A percentile compares a stretch with the other conserved stretches of the same genome.
phyloP scores from a whole-genome alignment of 2,797 vertebrate species.

The Brachyalestes nurse region DNA sequence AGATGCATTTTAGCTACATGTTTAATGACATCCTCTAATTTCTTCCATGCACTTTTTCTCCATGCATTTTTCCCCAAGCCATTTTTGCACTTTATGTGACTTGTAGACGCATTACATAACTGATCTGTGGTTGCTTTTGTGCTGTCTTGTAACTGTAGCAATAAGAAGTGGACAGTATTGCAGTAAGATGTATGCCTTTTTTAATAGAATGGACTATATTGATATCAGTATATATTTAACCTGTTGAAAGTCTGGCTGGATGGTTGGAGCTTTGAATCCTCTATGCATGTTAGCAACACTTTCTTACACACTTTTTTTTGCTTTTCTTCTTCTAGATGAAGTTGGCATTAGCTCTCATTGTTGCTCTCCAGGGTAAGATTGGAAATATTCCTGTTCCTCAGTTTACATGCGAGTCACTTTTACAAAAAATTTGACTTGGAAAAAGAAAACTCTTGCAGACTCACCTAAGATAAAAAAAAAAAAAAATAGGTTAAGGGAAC shows the following conservation, averaged over 20 bases:
- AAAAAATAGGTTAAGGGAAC: background rate
- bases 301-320: background rate
- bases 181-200: too few species aligned
- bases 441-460: background rate
- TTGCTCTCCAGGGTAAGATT: constrained; percentile 80
- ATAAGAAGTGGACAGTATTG: too few species aligned
- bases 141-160: too few species aligned
- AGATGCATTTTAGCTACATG: background rate
- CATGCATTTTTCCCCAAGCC: constrained; percentile 3
- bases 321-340: constrained; percentile 64
- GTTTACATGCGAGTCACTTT: background rate
- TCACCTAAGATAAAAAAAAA: background rate
- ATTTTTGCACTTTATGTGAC: too few species aligned
- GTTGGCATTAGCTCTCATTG: constrained; percentile 71
- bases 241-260: too few species aligned
- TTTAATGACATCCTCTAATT: background rate
- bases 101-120: too few species aligned
- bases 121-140: too few species aligned
- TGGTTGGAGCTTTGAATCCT: background rate
- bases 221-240: too few species aligned
- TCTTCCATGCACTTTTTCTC: constrained; percentile 12
- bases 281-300: background rate
- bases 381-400: background rate
- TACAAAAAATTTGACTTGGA: background rate
- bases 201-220: too few species aligned